Percentiles rank a stretch among this genome's conserved stretches.
Conservation (phyloP, 1,140 invertebrate species). For the Zeugodacus cucurbitae region DNA sequence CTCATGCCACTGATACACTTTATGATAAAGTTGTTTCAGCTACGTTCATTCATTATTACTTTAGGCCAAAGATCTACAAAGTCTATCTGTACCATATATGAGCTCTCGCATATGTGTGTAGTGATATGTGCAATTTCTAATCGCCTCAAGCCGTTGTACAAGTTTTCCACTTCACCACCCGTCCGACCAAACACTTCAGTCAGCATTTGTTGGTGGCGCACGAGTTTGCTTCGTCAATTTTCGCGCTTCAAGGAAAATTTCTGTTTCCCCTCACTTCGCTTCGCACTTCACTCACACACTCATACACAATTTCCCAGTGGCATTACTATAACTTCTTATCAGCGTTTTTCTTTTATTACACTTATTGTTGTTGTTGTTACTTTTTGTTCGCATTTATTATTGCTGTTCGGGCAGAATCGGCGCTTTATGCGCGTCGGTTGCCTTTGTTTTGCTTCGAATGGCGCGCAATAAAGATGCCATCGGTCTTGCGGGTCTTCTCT, state of each 20-base stretch:
- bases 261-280: neutral
- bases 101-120: neutral
- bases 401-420: neutral
- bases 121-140: neutral
- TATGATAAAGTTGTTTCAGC: neutral
- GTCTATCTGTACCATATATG: neutral
- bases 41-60: neutral
- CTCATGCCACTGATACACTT: neutral
- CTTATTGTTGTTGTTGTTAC: conserved; percentile 44
- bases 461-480: conserved; percentile 36
- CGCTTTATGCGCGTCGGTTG: conserved; percentile 16
- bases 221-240: neutral
- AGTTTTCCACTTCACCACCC: conserved; percentile 12
- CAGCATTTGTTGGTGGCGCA: too few relatives aligned
- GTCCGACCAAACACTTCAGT: neutral
- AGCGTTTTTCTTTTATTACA: conserved; percentile 57
- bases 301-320: neutral
- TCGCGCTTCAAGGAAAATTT: neutral
- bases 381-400: conserved; percentile 26
- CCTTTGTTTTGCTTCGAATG: neutral
- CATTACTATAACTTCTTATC: conserved; percentile 52
- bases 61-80: neutral
- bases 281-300: neutral
- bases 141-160: neutral
- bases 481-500: neutral